Conservation (phyloP, 2,888 invertebrate species). For the Chrysolina haemoptera region DNA sequence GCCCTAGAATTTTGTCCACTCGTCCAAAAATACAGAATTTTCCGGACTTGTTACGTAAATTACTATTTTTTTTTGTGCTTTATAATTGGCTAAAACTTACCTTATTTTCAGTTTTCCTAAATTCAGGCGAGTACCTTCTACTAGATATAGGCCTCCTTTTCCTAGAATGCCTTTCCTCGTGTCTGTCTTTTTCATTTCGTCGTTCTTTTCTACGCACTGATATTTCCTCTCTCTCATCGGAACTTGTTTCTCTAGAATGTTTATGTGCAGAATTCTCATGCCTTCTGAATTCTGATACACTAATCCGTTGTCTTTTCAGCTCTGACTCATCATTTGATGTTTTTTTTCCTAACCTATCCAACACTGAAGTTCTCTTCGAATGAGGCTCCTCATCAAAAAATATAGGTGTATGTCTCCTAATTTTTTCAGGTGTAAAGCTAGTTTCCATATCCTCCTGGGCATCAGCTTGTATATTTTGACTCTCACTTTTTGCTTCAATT, state of each 20-base stretch:
- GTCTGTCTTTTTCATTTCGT: constrained; percentile 37
- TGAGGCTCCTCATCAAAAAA: constrained; percentile 49
- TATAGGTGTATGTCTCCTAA: constrained; percentile 44
- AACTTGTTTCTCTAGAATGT: constrained; percentile 54
- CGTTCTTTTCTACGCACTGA: constrained; percentile 51
- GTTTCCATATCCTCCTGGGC: constrained; percentile 14
- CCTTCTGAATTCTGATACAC: constrained; percentile 59
- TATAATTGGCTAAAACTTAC: constrained; percentile 12
- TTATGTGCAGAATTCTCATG: constrained; percentile 63
- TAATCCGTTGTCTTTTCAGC: constrained; percentile 49
- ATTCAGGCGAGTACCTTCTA: constrained; percentile 39
- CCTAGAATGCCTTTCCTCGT: constrained; percentile 39
- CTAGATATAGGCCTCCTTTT: constrained; percentile 42
- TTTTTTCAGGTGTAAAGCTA: constrained; percentile 40
- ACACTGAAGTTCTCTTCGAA: constrained; percentile 67
- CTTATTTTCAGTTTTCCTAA: constrained; percentile 30
- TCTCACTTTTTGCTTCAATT: constrained; percentile 1
- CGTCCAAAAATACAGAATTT: no score
- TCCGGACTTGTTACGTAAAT: no score
- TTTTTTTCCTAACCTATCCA: constrained; percentile 71
- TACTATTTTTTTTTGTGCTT: not conserved
- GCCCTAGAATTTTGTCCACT: no score
- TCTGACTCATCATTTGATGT: constrained; percentile 47
- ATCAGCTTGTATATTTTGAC: not conserved
- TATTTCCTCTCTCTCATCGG: constrained; percentile 37